Evolutionary conservation across 2,888 invertebrate species (phyloP).

Genomic region (Heteromyza rotundicornis): DNA sequence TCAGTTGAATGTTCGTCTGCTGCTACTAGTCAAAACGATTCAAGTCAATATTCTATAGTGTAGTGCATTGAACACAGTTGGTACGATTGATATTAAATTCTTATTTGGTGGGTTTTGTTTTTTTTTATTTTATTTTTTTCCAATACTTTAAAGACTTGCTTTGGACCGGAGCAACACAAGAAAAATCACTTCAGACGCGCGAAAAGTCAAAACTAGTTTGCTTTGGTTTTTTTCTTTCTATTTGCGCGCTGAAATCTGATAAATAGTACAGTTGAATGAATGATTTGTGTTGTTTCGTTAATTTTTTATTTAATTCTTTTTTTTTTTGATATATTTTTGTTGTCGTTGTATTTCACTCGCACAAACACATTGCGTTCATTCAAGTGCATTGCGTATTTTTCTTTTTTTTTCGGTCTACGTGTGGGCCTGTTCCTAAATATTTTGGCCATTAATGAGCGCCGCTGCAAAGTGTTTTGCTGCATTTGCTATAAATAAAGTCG

Average conservation of each 20-base stretch:
- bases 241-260: background rate
- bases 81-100: too few species aligned
- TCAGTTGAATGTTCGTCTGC: too few species aligned
- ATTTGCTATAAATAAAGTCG: slow-evolving; percentile 46
- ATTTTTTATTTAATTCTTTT: background rate
- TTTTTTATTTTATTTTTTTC: too few species aligned
- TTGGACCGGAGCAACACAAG: background rate
- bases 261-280: slow-evolving; percentile 1
- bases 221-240: background rate
- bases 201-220: background rate
- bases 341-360: background rate
- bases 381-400: background rate
- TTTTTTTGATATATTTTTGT: background rate
- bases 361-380: background rate
- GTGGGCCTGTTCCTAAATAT: slow-evolving; percentile 34
- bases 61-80: too few species aligned
- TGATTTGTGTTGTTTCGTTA: slow-evolving; percentile 8
- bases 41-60: too few species aligned
- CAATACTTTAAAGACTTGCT: too few species aligned
- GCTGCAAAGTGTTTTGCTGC: slow-evolving; percentile 42
- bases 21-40: too few species aligned
- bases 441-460: slow-evolving; percentile 47
- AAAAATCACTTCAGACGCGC: background rate
- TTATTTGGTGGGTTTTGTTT: too few species aligned
- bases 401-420: background rate